These are phyloP conservation scores for Tetragnatha montana DNA, from an alignment of 2,888 invertebrate species.

Conservation along the genomic window DNA sequence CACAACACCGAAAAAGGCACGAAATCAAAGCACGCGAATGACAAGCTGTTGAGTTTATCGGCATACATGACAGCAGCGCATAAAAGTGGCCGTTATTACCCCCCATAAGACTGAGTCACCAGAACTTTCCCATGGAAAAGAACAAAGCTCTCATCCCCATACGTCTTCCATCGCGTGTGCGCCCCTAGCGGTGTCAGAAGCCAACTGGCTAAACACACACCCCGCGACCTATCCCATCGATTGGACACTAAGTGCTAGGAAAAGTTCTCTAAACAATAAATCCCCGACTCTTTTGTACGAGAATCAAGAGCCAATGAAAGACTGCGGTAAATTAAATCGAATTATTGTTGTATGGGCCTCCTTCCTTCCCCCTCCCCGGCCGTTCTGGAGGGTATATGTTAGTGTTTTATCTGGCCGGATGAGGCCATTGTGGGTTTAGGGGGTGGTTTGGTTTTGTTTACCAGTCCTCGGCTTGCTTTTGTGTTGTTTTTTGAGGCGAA, in stretches of 20 bases:
- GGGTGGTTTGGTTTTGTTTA: not conserved
- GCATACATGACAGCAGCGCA: too few species aligned
- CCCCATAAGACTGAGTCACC: too few species aligned
- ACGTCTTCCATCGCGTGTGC: too few species aligned
- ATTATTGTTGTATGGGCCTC: not conserved
- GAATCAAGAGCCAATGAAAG: conserved; percentile 21
- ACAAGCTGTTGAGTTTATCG: too few species aligned
- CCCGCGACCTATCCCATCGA: not conserved
- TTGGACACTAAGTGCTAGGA: not conserved
- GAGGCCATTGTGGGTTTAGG: conserved; percentile 1
- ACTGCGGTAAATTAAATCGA: conserved; percentile 29
- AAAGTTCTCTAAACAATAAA: conserved; percentile 23
- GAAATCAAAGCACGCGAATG: too few species aligned
- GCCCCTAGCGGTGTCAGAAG: not conserved
- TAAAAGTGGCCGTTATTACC: too few species aligned
- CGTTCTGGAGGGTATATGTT: conserved; percentile 11
- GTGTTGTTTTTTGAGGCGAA: not conserved
- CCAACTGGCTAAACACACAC: not conserved
- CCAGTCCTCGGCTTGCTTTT: not conserved
- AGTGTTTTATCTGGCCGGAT: conserved; percentile 6
- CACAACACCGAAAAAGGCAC: too few species aligned
- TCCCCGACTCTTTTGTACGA: not conserved
- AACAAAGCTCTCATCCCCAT: too few species aligned
- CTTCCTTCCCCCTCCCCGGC: not conserved
- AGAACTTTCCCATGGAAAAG: too few species aligned